These are phyloP conservation scores for Nipponacmea schrenckii DNA, from an alignment of 2,888 invertebrate species.

Conservation along the genomic window DNA sequence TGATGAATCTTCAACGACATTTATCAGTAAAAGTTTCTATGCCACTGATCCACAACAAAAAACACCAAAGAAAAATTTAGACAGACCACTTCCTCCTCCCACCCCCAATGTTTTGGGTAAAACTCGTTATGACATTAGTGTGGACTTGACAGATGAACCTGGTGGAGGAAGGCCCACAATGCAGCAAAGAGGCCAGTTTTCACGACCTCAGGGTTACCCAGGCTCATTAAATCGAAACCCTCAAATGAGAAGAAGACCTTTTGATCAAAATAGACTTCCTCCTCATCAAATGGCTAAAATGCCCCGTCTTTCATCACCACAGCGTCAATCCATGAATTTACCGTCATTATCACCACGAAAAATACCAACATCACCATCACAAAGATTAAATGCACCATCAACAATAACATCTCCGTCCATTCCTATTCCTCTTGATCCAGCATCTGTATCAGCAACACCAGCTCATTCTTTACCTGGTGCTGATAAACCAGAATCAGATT, in stretches of 20 bases:
- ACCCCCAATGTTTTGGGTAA: background rate
- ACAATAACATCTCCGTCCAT: background rate
- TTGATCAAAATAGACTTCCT: background rate
- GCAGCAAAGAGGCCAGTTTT: background rate
- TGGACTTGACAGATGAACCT: background rate
- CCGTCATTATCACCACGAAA: background rate
- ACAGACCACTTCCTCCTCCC: conserved; percentile 1
- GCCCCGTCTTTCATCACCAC: background rate
- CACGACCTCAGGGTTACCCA: background rate
- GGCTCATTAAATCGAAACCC: background rate
- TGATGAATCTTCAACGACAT: conserved; percentile 5
- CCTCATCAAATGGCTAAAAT: conserved; percentile 1
- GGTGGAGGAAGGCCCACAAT: background rate
- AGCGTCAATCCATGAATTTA: background rate
- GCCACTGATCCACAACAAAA: conserved; percentile 7
- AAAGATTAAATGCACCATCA: background rate
- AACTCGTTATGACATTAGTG: conserved; percentile 3
- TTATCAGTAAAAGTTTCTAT: conserved; percentile 8
- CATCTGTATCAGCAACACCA: background rate
- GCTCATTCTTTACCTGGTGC: conserved; percentile 1
- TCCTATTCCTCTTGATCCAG: background rate
- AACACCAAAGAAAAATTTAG: conserved; percentile 5
- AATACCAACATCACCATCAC: background rate
- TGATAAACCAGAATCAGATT: conserved; percentile 5
- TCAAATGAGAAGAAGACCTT: background rate